Conservation (phyloP, 2,113 vertebrate species). For the Tragelaphus strepsiceros region DNA sequence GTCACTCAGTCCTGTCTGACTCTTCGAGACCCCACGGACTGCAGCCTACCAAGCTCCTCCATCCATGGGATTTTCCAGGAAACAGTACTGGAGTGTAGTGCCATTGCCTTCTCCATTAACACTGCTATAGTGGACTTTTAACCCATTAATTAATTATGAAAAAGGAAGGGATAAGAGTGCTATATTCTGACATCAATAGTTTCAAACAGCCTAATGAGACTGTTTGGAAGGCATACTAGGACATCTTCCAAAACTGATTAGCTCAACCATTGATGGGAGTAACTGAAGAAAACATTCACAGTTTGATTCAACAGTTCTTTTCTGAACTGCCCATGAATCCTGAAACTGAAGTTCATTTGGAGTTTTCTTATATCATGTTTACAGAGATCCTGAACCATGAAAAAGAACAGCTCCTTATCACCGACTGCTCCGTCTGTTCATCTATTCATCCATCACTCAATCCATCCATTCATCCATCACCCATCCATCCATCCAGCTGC, state of each 20-base stretch:
- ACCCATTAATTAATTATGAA: too few relatives aligned
- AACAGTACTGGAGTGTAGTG: too few relatives aligned
- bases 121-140: too few relatives aligned
- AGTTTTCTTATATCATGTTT: not conserved
- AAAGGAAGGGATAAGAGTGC: too few relatives aligned
- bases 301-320: slow-evolving; percentile 39
- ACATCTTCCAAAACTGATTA: slow-evolving; percentile 56
- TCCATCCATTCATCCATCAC: too few relatives aligned
- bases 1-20: too few relatives aligned
- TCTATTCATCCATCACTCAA: not conserved
- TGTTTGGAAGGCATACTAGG: slow-evolving; percentile 12
- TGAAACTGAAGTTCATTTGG: slow-evolving; percentile 32
- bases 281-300: slow-evolving; percentile 60
- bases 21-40: too few relatives aligned
- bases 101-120: too few relatives aligned
- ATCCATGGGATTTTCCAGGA: too few relatives aligned
- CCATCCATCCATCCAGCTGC: not conserved
- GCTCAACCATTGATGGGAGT: slow-evolving; percentile 53
- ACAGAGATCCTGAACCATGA: not conserved
- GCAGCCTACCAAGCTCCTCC: too few relatives aligned
- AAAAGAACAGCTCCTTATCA: not conserved
- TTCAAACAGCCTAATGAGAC: slow-evolving; percentile 46
- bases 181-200: too few relatives aligned
- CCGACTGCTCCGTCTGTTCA: not conserved
- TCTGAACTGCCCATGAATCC: not conserved